These are phyloP conservation scores for Tylochromis polylepis DNA, from an alignment of 2,113 vertebrate species.

Conservation along the genomic window DNA sequence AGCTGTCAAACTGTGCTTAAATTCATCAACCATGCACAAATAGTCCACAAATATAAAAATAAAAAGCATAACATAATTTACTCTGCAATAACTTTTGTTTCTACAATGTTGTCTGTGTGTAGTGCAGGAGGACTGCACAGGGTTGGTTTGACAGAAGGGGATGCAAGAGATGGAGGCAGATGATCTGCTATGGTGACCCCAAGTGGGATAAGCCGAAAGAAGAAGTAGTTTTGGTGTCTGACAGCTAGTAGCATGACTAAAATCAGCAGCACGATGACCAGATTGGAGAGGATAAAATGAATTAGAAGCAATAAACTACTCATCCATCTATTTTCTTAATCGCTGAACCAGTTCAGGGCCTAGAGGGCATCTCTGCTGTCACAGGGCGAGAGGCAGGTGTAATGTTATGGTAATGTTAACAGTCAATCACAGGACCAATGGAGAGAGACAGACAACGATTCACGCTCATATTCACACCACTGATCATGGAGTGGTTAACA, in stretches of 20 bases:
- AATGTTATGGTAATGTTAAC: background rate
- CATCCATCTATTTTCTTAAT: background rate
- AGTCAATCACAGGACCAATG: rapidly evolving
- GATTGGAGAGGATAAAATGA: background rate
- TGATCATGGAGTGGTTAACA: background rate
- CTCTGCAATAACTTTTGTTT: background rate
- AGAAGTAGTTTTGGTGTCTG: background rate
- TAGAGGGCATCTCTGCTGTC: background rate
- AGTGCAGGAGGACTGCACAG: background rate
- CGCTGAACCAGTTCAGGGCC: background rate
- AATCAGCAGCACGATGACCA: background rate
- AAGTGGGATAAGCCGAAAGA: background rate
- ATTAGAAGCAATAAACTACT: background rate
- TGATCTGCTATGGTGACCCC: background rate
- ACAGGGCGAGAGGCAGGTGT: background rate
- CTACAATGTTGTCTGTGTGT: background rate
- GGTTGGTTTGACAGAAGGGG: background rate
- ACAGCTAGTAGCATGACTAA: background rate
- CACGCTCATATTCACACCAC: background rate
- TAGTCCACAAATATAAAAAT: background rate
- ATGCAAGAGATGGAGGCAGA: background rate
- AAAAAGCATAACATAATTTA: background rate
- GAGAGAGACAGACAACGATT: background rate
- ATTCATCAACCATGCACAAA: background rate
- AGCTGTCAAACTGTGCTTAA: background rate